Conservation (phyloP, 2,113 vertebrate species). For the Echinops telfairi region DNA sequence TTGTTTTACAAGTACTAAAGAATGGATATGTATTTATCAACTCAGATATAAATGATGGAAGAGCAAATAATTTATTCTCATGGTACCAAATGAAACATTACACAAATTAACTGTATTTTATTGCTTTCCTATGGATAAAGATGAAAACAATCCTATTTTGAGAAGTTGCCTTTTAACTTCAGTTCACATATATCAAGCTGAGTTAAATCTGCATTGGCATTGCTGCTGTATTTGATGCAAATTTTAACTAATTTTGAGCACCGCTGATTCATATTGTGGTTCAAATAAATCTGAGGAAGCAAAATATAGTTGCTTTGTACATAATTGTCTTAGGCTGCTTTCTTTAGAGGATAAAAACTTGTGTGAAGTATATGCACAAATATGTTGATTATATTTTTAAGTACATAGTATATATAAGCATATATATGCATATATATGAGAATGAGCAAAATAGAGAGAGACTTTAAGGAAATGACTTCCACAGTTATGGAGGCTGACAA, state of each 20-base stretch:
- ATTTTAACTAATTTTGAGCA: constrained; percentile 66
- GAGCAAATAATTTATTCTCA: background rate
- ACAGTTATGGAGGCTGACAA: no score
- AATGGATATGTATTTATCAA: no score
- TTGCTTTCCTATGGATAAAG: background rate
- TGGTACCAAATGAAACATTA: background rate
- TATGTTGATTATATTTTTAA: no score
- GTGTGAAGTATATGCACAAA: no score
- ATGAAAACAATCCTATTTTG: constrained; percentile 31
- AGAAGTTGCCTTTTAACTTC: constrained; percentile 45
- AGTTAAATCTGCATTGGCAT: constrained; percentile 41
- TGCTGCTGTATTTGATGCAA: constrained; percentile 33
- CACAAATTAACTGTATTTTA: background rate
- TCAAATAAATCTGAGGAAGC: constrained; percentile 61
- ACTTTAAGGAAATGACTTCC: no score
- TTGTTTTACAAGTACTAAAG: background rate
- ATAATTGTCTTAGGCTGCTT: background rate
- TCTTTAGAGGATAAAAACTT: no score
- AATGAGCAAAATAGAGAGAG: no score
- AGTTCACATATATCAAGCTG: constrained; percentile 51
- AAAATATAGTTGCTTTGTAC: constrained; percentile 59
- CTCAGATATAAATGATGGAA: background rate
- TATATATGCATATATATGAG: no score
- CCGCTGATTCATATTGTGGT: constrained; percentile 59
- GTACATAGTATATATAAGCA: no score